A percentile compares a stretch with the other conserved stretches of the same genome.
phyloP scores from a whole-genome alignment of 2,888 invertebrate species.

The Ochropacha duplaris region DNA sequence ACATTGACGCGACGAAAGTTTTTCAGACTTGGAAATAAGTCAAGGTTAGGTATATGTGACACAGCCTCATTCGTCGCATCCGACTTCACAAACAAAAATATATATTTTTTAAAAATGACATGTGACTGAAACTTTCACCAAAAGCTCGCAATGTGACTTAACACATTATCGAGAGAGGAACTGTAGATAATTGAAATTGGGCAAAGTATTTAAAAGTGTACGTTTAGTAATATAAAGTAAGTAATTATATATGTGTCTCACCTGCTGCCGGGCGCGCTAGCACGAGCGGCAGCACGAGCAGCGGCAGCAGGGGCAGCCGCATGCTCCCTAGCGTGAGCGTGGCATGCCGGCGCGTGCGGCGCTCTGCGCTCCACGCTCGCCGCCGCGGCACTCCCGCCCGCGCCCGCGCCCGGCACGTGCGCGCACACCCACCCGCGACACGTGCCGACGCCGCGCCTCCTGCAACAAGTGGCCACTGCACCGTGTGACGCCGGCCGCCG shows the following conservation, averaged over 20 bases:
- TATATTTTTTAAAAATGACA: not conserved
- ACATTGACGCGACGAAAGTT: not conserved
- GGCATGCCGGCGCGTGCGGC: slow-evolving; percentile 72
- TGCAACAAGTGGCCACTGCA: slow-evolving; percentile 46
- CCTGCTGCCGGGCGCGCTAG: slow-evolving; percentile 78
- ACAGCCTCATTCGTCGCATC: not conserved
- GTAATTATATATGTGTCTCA: slow-evolving; percentile 40
- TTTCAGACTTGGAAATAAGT: not conserved
- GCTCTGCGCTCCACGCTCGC: slow-evolving; percentile 56
- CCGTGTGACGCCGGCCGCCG: slow-evolving; percentile 42
- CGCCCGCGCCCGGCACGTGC: slow-evolving; percentile 47
- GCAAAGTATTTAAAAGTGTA: too few relatives aligned
- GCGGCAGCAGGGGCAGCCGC: slow-evolving; percentile 79
- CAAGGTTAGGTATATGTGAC: not conserved
- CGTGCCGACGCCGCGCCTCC: slow-evolving; percentile 40
- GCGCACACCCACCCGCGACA: slow-evolving; percentile 42
- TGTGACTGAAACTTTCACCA: not conserved
- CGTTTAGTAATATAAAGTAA: not conserved
- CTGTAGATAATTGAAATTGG: not conserved
- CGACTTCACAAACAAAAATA: not conserved
- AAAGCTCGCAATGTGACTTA: not conserved
- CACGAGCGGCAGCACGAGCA: slow-evolving; percentile 77
- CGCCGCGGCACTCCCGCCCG: slow-evolving; percentile 51
- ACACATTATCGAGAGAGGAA: not conserved
- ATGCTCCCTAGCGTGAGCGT: slow-evolving; percentile 74